Conservation (phyloP, 2,113 vertebrate genomes). For the Delphinus delphis region DNA sequence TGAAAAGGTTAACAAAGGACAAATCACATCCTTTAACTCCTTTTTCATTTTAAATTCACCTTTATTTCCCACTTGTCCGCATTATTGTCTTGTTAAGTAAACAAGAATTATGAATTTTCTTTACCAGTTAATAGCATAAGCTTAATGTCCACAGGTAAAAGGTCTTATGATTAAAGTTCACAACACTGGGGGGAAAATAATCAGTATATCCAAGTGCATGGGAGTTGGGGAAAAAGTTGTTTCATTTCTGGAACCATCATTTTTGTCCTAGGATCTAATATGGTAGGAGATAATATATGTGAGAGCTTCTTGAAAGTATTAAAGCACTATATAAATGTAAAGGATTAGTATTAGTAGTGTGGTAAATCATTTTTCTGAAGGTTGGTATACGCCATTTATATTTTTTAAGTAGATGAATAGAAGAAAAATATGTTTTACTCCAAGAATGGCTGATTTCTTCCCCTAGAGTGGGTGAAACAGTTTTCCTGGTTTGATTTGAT, state of each 20-base stretch:
- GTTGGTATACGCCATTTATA: slow-evolving; percentile 49
- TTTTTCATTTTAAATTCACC: slow-evolving; percentile 37
- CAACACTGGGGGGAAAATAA: background rate
- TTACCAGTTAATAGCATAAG: slow-evolving; percentile 55
- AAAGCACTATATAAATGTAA: slow-evolving; percentile 42
- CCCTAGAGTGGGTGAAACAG: background rate
- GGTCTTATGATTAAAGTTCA: slow-evolving; percentile 32
- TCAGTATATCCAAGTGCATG: background rate
- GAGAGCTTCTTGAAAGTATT: background rate
- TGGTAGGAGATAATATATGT: slow-evolving; percentile 10
- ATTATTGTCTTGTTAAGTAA: slow-evolving; percentile 75
- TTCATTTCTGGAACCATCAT: slow-evolving; percentile 40
- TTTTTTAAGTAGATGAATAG: slow-evolving; percentile 62
- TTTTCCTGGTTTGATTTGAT: slow-evolving; percentile 48
- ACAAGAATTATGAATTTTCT: slow-evolving; percentile 55
- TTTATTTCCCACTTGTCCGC: slow-evolving; percentile 61
- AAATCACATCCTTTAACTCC: slow-evolving; percentile 51
- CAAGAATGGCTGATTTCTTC: slow-evolving; percentile 31
- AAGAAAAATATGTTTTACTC: slow-evolving; percentile 58
- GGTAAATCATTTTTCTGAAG: slow-evolving; percentile 58
- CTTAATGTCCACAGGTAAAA: background rate
- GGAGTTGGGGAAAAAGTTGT: background rate
- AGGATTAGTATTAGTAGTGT: slow-evolving; percentile 8
- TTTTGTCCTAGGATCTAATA: slow-evolving; percentile 13
- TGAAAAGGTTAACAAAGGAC: slow-evolving; percentile 74